phyloP scores from a whole-genome alignment of 2,797 vertebrate genomes.

The Sebastes miniatus region DNA sequence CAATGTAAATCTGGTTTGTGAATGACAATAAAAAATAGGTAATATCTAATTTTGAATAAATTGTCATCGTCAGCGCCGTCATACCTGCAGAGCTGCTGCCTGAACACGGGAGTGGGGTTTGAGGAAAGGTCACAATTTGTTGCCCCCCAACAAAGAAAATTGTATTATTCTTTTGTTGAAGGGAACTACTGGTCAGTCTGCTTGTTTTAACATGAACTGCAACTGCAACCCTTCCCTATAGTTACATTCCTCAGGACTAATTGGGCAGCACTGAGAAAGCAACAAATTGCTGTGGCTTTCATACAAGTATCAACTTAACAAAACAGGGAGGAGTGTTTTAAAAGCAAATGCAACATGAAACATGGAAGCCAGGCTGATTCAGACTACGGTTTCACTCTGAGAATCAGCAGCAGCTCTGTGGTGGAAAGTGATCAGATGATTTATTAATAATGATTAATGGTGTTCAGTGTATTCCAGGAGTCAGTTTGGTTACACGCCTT shows the following conservation, averaged over 20 bases:
- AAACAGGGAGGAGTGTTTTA: background rate
- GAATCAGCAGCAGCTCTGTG: background rate
- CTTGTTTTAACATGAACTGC: background rate
- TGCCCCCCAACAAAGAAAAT: background rate
- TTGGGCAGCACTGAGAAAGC: background rate
- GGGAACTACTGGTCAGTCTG: background rate
- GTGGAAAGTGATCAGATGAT: background rate
- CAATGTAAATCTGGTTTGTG: background rate
- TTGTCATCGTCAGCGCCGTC: too few relatives aligned
- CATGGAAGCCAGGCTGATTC: background rate
- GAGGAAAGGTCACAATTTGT: background rate
- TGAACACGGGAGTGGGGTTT: background rate
- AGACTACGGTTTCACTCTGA: background rate
- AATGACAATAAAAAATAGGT: background rate
- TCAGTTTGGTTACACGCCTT: too few relatives aligned
- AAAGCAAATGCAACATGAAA: background rate
- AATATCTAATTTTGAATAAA: too few relatives aligned
- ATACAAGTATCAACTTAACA: background rate
- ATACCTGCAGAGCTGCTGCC: too few relatives aligned
- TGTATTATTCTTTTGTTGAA: background rate
- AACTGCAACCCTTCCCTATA: background rate
- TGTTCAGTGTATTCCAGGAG: too few relatives aligned
- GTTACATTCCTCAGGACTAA: background rate
- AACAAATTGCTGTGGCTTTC: background rate
- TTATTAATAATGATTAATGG: too few relatives aligned